Base-by-base conservation (phyloP, 2,113 vertebrate genomes). In the Morone saxatilis region DNA sequence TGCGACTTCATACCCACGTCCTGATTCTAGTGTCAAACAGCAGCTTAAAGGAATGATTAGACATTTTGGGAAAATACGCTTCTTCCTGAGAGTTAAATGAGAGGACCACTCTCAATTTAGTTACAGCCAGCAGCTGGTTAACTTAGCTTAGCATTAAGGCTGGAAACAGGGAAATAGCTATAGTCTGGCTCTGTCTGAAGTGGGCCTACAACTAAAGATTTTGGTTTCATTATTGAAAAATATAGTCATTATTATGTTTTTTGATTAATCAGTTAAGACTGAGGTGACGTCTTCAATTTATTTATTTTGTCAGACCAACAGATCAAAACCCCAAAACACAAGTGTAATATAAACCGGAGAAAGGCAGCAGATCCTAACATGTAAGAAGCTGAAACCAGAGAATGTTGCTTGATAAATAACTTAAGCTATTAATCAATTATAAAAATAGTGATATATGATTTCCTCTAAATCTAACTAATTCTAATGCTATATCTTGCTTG, bases 1-100 rank as follows among this genome's bases (percentile, higher is more conserved):
- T 81, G 66, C 50, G 1, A 62, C 71, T 13, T 78, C 69, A 17
- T 38, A 70, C 71, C 57, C 31, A 25, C 3, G 38, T 54, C 53
- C 69, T 0, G 40, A 47, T 14, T 72, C 19, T 41, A 48, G 11
- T 12, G 50, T 12, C 20, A 40, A 57, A 77, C 10, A 20, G 14
- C 14, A 43, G 47, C 0, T 43, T 12, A 17, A 71, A 60, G 20
- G 45, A 43, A 54, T 0, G 47, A 31, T 17, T 74, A 4, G 47
- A 36, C 14, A 67, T 13, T 22, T 57, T 20, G 14, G 25, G 2
- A 76, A 57, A 48, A 47, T 68, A 3, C 2, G 1, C 38, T 40
- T 25, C 13, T 69, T 10, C 10, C 17, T 1, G 1, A 45, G n/a
- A 36, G 11, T 79, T 7, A 41, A 16, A 62, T 57, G n/a, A 36